A percentile compares a stretch with the other conserved stretches of the same genome.
phyloP scores from a whole-genome alignment of 2,797 vertebrate species.

The Strix occidentalis region DNA sequence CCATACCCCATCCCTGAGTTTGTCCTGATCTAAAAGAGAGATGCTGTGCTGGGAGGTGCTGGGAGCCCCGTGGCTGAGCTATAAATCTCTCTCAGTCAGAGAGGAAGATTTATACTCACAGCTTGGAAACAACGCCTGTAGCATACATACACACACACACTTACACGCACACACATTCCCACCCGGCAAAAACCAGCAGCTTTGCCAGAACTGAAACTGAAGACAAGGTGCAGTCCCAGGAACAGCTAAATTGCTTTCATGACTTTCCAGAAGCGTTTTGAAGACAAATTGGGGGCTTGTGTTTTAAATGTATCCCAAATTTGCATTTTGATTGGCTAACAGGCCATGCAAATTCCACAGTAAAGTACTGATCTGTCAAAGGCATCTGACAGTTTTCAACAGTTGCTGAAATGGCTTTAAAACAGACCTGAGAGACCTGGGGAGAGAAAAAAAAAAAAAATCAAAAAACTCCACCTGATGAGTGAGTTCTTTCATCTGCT shows the following conservation, averaged over 20 bases:
- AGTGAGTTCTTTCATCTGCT: slow-evolving; percentile 70
- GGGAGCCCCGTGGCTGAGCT: slow-evolving; percentile 32
- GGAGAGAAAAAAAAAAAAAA: background rate
- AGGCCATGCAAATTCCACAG: slow-evolving; percentile 63
- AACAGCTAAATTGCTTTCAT: slow-evolving; percentile 69
- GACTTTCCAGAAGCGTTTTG: slow-evolving; percentile 69
- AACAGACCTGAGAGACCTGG: slow-evolving; percentile 54
- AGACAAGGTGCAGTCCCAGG: slow-evolving; percentile 46
- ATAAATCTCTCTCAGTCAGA: slow-evolving; percentile 68
- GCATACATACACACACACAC: background rate
- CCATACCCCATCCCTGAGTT: background rate
- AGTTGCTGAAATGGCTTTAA: slow-evolving; percentile 75
- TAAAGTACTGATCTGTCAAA: slow-evolving; percentile 75
- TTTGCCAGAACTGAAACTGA: slow-evolving; percentile 2
- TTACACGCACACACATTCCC: background rate
- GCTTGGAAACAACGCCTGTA: slow-evolving; percentile 23
- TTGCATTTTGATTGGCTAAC: slow-evolving; percentile 78
- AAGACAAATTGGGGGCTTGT: slow-evolving; percentile 72
- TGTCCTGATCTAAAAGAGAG: background rate
- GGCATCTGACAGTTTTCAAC: slow-evolving; percentile 73
- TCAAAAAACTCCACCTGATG: slow-evolving; percentile 49
- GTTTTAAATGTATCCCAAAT: slow-evolving; percentile 73
- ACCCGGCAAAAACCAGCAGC: background rate
- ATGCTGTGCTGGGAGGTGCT: background rate
- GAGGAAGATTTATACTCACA: slow-evolving; percentile 58